These are phyloP conservation scores for Liodrosophila aerea DNA, from an alignment of 2,888 invertebrate species.

Conservation along the genomic window DNA sequence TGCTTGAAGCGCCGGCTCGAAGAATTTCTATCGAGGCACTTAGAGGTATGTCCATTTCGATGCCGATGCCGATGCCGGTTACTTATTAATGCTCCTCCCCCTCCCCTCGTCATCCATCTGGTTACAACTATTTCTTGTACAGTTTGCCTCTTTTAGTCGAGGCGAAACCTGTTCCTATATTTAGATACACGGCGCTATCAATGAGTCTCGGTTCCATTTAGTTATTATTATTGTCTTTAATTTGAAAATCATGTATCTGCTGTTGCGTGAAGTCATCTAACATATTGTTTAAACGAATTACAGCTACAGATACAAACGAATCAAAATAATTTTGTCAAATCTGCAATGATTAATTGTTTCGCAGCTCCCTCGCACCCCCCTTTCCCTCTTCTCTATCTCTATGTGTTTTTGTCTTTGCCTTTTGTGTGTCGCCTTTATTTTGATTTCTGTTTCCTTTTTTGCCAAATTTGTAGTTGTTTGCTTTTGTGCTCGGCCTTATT, in stretches of 20 bases:
- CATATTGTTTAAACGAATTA: constrained; percentile 63
- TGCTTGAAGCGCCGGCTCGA: constrained; percentile 45
- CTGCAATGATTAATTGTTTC: constrained; percentile 61
- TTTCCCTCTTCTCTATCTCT: neutral
- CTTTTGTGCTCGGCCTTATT: constrained; percentile 39
- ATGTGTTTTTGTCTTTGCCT: constrained; percentile 18
- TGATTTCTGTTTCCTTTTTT: constrained; percentile 25
- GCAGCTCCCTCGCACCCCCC: neutral
- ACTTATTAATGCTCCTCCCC: neutral
- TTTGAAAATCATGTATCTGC: constrained; percentile 51
- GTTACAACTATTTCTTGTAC: constrained; percentile 4
- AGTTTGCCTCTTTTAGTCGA: constrained; percentile 2
- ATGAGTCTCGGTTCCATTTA: constrained; percentile 14
- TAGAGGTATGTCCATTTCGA: neutral
- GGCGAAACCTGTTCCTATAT: constrained; percentile 13
- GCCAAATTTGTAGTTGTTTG: constrained; percentile 45
- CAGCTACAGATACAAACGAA: constrained; percentile 49
- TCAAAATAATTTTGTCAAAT: constrained; percentile 51
- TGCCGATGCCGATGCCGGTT: constrained; percentile 16
- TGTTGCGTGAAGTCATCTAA: constrained; percentile 67
- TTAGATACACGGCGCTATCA: neutral
- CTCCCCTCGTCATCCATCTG: constrained; percentile 2
- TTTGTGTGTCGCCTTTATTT: constrained; percentile 1
- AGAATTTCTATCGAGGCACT: constrained; percentile 15
- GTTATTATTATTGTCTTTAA: constrained; percentile 51